Conservation (phyloP, 2,113 vertebrate genomes). For the Origma solitaria region DNA sequence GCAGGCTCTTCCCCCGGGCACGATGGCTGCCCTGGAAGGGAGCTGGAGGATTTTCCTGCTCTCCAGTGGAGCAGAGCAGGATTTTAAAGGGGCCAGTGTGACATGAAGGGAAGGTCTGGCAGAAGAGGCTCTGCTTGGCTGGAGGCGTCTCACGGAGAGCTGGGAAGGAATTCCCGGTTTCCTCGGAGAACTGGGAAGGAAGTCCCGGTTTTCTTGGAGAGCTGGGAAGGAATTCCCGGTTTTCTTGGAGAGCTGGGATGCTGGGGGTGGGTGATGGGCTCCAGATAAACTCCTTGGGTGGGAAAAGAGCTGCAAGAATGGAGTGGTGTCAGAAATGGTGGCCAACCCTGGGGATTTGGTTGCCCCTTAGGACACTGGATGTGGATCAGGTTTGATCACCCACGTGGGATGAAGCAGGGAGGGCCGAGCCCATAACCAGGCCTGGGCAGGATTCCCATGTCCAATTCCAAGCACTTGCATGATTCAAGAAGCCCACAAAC, state of each 20-base stretch:
- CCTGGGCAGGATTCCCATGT: fast-evolving
- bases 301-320: neutral
- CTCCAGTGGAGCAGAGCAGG: neutral
- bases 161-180: neutral
- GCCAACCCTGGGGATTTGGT: too few species aligned
- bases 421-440: fast-evolving
- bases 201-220: too few species aligned
- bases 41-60: neutral
- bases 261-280: neutral
- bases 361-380: neutral
- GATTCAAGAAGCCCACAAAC: neutral
- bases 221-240: neutral
- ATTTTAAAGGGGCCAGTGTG: neutral
- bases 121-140: neutral
- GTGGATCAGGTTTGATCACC: fast-evolving
- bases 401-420: fast-evolving
- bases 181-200: fast-evolving
- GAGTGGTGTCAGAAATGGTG: fast-evolving
- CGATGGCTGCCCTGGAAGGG: neutral
- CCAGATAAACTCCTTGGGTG: neutral
- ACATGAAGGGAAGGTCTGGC: neutral
- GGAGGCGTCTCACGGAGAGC: fast-evolving
- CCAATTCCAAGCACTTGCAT: neutral
- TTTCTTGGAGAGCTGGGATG: neutral
- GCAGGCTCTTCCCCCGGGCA: neutral